Percentiles rank a stretch among this genome's conserved stretches.
Evolutionary conservation across 2,888 invertebrate genomes (phyloP).

Genomic region (Drosophila merina): DNA sequence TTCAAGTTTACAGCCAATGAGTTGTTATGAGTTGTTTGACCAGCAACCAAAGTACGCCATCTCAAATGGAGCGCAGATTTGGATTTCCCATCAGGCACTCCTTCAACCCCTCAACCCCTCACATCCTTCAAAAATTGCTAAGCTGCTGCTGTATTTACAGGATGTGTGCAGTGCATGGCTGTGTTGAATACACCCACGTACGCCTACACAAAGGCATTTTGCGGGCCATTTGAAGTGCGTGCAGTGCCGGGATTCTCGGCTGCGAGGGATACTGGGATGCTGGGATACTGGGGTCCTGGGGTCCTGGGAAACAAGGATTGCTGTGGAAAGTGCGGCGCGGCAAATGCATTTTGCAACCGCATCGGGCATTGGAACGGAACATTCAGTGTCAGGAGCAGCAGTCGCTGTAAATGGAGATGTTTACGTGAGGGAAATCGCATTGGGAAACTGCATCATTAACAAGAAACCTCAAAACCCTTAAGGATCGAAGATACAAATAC

Average conservation of each 20-base stretch:
- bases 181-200: constrained; percentile 16
- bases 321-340: constrained; percentile 6
- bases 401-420: constrained; percentile 29
- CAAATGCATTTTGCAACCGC: constrained; percentile 46
- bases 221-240: constrained; percentile 43
- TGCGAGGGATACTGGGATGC: background rate
- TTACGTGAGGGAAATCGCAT: constrained; percentile 36
- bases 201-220: constrained; percentile 36
- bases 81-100: constrained; percentile 13
- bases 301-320: background rate
- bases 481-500: constrained; percentile 9
- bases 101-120: constrained; percentile 14
- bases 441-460: constrained; percentile 30
- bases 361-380: constrained; percentile 15
- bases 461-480: background rate
- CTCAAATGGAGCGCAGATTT: constrained; percentile 35
- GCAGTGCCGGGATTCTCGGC: background rate
- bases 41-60: constrained; percentile 43
- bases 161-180: constrained; percentile 1
- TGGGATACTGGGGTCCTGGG: background rate
- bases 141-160: constrained; percentile 25
- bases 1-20: constrained; percentile 40
- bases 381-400: constrained; percentile 15
- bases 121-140: constrained; percentile 3
- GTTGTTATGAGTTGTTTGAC: constrained; percentile 47